These are phyloP conservation scores for Balearica regulorum DNA, from an alignment of 2,797 vertebrate species.

Conservation along the genomic window DNA sequence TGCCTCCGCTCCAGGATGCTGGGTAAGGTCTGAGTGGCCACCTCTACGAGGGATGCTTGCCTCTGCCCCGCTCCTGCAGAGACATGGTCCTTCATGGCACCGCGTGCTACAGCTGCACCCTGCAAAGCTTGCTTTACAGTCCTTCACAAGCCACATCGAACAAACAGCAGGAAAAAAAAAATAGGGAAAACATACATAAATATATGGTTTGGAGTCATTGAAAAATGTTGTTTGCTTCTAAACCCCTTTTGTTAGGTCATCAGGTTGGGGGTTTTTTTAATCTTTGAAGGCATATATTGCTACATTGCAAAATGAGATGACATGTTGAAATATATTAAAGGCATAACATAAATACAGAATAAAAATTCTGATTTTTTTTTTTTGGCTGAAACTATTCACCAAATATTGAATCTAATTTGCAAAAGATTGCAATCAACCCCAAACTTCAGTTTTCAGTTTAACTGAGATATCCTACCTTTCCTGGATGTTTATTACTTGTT, in stretches of 20 bases:
- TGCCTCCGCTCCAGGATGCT: not conserved
- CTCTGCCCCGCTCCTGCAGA: not conserved
- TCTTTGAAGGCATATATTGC: not conserved
- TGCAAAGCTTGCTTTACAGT: not conserved
- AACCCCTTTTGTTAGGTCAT: not conserved
- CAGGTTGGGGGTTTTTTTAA: not conserved
- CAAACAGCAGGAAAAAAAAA: not conserved
- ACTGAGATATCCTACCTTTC: not conserved
- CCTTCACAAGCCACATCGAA: no score
- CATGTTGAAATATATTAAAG: not conserved
- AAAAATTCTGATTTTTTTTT: not conserved
- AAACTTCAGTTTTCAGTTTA: not conserved
- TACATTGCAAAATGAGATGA: not conserved
- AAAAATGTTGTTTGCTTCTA: not conserved
- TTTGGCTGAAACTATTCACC: not conserved
- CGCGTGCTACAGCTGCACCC: not conserved
- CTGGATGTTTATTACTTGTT: not conserved
- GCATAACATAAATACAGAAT: not conserved
- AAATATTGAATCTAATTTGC: not conserved
- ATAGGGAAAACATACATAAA: not conserved
- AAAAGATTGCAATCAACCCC: not conserved
- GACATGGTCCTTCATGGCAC: rapidly evolving
- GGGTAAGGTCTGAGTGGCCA: no score
- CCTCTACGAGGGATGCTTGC: no score
- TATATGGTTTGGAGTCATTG: not conserved